Percentiles rank a stretch among this genome's conserved stretches.
Conservation (phyloP, 2,113 vertebrate species). For the Arenaria interpres region DNA sequence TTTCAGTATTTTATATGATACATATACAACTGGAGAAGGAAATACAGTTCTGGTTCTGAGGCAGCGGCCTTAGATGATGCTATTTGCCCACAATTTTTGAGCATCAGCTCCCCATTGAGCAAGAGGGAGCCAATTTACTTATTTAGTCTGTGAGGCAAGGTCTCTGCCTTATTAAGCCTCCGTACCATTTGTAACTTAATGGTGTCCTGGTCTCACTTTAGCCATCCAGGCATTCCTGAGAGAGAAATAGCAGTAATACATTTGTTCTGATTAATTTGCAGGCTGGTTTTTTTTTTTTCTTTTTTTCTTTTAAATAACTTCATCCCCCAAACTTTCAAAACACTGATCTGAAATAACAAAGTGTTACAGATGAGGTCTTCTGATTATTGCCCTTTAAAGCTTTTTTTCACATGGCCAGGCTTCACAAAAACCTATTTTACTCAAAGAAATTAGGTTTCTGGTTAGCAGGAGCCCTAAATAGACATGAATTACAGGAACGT, state of each 20-base stretch:
- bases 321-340: constrained; percentile 61
- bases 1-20: neutral
- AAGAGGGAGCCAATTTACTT: neutral
- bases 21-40: neutral
- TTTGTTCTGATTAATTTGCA: constrained; percentile 46
- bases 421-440: constrained; percentile 82
- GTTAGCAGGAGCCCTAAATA: constrained; percentile 83
- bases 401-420: constrained; percentile 73
- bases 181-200: neutral
- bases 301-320: constrained; percentile 21
- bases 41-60: neutral
- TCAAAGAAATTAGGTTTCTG: constrained; percentile 85
- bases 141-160: neutral
- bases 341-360: constrained; percentile 76
- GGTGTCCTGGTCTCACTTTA: neutral
- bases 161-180: neutral
- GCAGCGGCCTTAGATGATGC: neutral
- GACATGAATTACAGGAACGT: constrained; percentile 84
- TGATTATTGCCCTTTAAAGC: constrained; percentile 80
- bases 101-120: neutral
- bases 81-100: neutral
- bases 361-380: constrained; percentile 73
- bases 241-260: constrained; percentile 18
- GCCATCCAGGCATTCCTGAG: neutral
- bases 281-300: neutral